Evolutionary conservation across 2,113 vertebrate genomes (phyloP), one percentile per base, ranked within the genome.

Genomic region (Phalacrocorax brasilianus): DNA sequence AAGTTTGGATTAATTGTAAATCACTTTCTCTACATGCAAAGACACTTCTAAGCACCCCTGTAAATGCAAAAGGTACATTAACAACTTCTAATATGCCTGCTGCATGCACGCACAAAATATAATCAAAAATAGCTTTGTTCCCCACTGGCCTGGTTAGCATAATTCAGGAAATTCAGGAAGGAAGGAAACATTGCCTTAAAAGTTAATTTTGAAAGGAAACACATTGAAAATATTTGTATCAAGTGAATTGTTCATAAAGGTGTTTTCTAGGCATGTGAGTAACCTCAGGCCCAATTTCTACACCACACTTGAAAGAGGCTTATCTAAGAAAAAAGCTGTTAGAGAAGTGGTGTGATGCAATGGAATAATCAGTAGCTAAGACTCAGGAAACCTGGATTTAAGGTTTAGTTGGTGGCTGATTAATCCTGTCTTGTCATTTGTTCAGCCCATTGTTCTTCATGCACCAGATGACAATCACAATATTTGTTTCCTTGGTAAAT

Each of bases 121-220:
- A 92, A 92, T 59, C 87, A 91, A 97, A 74, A 96, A 96, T 83
- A 97, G 79, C 71, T 88, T 84, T 91, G 86, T 82, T 91, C 79
- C 75, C 47, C 32, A 74, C 79, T 91, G 88, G 52, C 77, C 62
- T 50, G 75, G 38, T 79, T 97, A 87, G 88, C 85, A 53, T 61
- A 88, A 71, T 56, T 76, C 92, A 89, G 81, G 52, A 74, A 77
- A 83, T 63, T 77, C 85, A 97, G 80, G 72, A 78, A 94, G 92
- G 79, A 95, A 94, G 82, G 91, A 94, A 96, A 56, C 15, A 28
- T 14, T 81, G 85, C 40, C 65, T 74, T 61, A 82, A 72, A 92
- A 73, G 40, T 49, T 87, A 56, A 50, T 82, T 94, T 91, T 75
- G 58, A 95, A 78, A 93, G 97, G 95, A 97, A 97, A 91, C 95